Evolutionary conservation across 2,113 vertebrate species (phyloP).

Genomic region (Atlantisia rogersi): DNA sequence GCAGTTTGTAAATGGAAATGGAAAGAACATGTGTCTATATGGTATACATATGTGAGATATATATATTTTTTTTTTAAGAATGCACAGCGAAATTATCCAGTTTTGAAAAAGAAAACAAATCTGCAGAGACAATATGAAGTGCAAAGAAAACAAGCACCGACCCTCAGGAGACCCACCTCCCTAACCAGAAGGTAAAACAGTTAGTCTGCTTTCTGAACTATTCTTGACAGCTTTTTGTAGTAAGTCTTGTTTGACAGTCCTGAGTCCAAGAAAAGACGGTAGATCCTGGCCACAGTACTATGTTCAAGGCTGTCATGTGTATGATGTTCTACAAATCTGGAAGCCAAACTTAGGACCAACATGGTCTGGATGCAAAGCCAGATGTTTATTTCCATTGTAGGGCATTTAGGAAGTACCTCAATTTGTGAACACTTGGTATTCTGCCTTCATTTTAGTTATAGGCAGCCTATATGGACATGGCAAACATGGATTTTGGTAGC

Average conservation of each 20-base stretch:
- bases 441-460: not conserved
- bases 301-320: rapidly evolving
- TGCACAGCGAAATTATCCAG: slow-evolving; percentile 76
- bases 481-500: not conserved
- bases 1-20: not conserved
- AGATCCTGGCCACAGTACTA: not conserved
- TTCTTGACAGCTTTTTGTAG: not conserved
- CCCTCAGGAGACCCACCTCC: slow-evolving; percentile 77
- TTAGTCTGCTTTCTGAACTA: not conserved
- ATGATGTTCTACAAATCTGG: not conserved
- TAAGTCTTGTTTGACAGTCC: not conserved
- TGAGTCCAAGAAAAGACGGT: not conserved
- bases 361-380: not conserved
- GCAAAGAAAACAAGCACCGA: slow-evolving; percentile 74
- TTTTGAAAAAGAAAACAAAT: slow-evolving; percentile 78
- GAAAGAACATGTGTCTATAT: not conserved
- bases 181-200: slow-evolving; percentile 83
- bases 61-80: slow-evolving; percentile 60
- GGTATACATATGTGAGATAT: not conserved
- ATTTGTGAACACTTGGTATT: not conserved
- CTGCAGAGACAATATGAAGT: slow-evolving; percentile 80
- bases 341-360: not conserved
- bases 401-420: not conserved
- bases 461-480: not conserved
- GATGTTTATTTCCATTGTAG: not conserved